A percentile compares a stretch with the other conserved stretches of the same genome.
Conservation (phyloP, 2,888 invertebrate genomes). For the Cenopis cana region DNA sequence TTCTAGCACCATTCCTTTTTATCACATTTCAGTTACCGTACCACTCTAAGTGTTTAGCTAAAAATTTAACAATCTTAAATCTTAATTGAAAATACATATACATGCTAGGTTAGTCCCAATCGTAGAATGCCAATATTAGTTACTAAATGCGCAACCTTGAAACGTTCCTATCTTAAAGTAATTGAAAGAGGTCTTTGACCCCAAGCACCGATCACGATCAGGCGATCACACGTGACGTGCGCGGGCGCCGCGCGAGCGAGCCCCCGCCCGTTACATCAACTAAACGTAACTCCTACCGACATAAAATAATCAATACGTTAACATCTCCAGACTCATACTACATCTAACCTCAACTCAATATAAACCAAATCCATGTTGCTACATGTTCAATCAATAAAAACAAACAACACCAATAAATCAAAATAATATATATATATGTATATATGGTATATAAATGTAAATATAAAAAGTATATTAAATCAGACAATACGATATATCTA, state of each 20-base stretch:
- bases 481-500: slow-evolving; percentile 85
- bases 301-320: slow-evolving; percentile 76
- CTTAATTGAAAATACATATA: slow-evolving; percentile 84
- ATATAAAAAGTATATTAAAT: slow-evolving; percentile 84
- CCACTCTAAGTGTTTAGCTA: slow-evolving; percentile 86
- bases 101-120: slow-evolving; percentile 86
- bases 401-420: slow-evolving; percentile 86
- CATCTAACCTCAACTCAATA: slow-evolving; percentile 68
- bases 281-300: slow-evolving; percentile 73
- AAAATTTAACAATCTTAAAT: slow-evolving; percentile 85
- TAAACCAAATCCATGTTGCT: slow-evolving; percentile 76
- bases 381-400: slow-evolving; percentile 80
- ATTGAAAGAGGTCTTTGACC: slow-evolving; percentile 79
- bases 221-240: slow-evolving; percentile 49
- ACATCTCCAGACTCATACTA: slow-evolving; percentile 64
- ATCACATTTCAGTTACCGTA: slow-evolving; percentile 86
- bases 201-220: slow-evolving; percentile 75
- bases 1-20: slow-evolving; percentile 86
- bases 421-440: slow-evolving; percentile 55
- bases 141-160: slow-evolving; percentile 83
- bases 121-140: slow-evolving; percentile 86
- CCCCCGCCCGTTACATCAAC: slow-evolving; percentile 58
- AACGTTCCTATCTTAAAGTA: slow-evolving; percentile 79
- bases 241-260: slow-evolving; percentile 37
- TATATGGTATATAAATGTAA: slow-evolving; percentile 72